Evolutionary conservation across 2,888 invertebrate species (phyloP).

Genomic region (Azorinus chamasolen): DNA sequence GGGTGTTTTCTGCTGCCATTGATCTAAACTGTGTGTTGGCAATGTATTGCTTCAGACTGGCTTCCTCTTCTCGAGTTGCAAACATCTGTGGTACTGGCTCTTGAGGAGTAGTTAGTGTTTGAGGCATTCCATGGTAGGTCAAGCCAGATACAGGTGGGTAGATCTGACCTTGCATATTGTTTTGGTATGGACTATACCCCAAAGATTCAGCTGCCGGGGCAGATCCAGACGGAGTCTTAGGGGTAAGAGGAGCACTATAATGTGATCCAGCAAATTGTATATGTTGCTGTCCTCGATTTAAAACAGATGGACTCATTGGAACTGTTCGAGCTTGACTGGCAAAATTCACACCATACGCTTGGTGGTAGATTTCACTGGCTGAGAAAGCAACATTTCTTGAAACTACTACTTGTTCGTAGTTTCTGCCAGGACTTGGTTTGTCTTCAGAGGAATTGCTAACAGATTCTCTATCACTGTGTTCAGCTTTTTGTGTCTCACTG

Average conservation of each 20-base stretch:
- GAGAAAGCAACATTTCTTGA: conserved; percentile 78
- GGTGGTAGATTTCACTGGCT: conserved; percentile 80
- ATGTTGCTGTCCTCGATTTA: too few relatives aligned
- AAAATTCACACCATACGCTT: conserved; percentile 60
- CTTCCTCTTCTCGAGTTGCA: not conserved
- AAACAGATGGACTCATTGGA: too few relatives aligned
- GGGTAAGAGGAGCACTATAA: too few relatives aligned
- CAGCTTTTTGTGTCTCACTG: conserved; percentile 42
- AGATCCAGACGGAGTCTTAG: too few relatives aligned
- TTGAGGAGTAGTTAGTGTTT: not conserved
- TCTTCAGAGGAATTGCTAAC: conserved; percentile 14
- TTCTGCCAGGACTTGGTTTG: conserved; percentile 32
- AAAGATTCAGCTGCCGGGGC: not conserved
- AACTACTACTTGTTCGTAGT: conserved; percentile 76
- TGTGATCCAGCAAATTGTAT: too few relatives aligned
- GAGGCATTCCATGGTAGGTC: not conserved
- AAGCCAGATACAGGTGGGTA: too few relatives aligned
- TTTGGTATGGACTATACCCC: too few relatives aligned
- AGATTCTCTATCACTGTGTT: conserved; percentile 11
- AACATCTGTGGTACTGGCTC: not conserved
- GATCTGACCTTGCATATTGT: too few relatives aligned
- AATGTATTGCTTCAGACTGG: too few relatives aligned
- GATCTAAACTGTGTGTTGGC: too few relatives aligned
- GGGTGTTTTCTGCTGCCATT: too few relatives aligned
- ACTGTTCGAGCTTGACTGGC: too few relatives aligned